Percentiles rank a stretch among this genome's conserved stretches.
phyloP scores from a whole-genome alignment of 2,113 vertebrate species.

The Pluvialis apricaria region DNA sequence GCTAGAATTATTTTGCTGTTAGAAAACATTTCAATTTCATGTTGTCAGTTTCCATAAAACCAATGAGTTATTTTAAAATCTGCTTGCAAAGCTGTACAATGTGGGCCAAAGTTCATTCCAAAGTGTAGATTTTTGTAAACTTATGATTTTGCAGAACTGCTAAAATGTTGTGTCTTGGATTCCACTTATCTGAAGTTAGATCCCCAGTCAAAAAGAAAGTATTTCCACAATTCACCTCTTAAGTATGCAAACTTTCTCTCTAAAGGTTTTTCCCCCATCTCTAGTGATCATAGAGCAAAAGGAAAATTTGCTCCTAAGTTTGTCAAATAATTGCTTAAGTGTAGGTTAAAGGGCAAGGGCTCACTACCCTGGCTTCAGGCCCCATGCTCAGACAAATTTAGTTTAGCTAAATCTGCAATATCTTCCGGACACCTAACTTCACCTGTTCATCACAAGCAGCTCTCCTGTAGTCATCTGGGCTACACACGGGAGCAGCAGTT shows the following conservation, averaged over 20 bases:
- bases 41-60: conserved; percentile 9
- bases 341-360: not conserved
- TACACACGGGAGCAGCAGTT: not conserved
- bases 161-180: not conserved
- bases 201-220: not conserved
- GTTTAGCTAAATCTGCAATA: not conserved
- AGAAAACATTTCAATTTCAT: conserved; percentile 44
- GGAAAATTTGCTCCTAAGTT: not conserved
- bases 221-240: not conserved
- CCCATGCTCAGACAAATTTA: not conserved
- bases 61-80: conserved; percentile 4
- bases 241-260: not conserved
- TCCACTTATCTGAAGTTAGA: not conserved
- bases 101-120: not conserved
- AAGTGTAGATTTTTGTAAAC: not conserved
- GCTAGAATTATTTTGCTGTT: conserved; percentile 5
- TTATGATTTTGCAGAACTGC: not conserved
- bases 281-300: not conserved
- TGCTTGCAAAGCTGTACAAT: not conserved
- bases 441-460: not conserved
- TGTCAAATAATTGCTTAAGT: not conserved
- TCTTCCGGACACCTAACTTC: not conserved
- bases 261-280: not conserved
- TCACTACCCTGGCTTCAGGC: not conserved
- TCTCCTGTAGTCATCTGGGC: not conserved